A percentile compares a stretch with the other conserved stretches of the same genome.
Conservation (phyloP, 2,888 invertebrate species). For the Psococerastis gibbosa region DNA sequence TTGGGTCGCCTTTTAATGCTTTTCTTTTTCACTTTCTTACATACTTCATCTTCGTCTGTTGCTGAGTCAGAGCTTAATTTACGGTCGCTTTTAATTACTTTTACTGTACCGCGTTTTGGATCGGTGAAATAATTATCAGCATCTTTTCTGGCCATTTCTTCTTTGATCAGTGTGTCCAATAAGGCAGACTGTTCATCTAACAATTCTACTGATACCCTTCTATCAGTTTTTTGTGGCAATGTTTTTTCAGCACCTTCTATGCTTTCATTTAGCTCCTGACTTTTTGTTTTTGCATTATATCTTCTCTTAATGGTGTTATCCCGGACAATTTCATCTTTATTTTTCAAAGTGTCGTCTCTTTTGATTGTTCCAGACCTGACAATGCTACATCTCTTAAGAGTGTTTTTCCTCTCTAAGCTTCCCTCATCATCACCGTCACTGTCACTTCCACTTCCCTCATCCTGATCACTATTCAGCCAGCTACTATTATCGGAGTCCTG, state of each 20-base stretch:
- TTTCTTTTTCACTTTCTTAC: background rate
- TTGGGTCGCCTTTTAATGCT: background rate
- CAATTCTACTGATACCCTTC: conserved; percentile 36
- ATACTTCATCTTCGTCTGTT: background rate
- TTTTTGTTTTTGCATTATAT: background rate
- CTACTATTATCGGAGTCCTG: conserved; percentile 18
- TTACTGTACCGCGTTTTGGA: conserved; percentile 17
- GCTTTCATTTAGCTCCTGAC: background rate
- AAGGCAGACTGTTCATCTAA: conserved; percentile 35
- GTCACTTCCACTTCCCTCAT: background rate
- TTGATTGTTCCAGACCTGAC: background rate
- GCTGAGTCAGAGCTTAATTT: background rate
- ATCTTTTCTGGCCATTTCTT: conserved; percentile 33
- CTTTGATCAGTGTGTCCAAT: conserved; percentile 32
- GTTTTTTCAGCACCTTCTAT: background rate
- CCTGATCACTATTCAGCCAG: conserved; percentile 1
- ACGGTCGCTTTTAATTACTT: conserved; percentile 18
- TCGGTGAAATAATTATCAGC: conserved; percentile 19
- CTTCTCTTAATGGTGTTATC: background rate
- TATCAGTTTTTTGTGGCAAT: conserved; percentile 13
- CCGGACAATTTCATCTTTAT: background rate
- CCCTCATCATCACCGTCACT: background rate
- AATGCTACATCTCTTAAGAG: background rate
- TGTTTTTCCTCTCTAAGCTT: background rate
- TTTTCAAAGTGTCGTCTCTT: background rate